Conservation (phyloP, 2,888 invertebrate genomes). For the Drosophila engyochracea region DNA sequence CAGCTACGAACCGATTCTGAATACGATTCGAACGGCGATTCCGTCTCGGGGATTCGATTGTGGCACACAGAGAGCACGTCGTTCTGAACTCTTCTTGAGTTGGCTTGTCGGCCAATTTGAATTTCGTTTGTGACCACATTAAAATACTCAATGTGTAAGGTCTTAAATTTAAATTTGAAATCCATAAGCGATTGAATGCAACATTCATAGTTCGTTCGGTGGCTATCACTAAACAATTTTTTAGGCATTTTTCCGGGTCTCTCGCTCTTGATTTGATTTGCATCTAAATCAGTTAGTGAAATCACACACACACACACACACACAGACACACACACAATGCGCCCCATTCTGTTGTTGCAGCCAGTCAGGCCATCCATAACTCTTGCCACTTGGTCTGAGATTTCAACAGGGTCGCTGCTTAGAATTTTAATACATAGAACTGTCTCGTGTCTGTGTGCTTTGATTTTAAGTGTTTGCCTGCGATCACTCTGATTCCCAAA, state of each 20-base stretch:
- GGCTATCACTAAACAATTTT: constrained; percentile 61
- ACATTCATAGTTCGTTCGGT: constrained; percentile 71
- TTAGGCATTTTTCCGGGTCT: constrained; percentile 46
- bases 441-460: constrained; percentile 49
- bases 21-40: constrained; percentile 9
- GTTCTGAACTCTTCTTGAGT: constrained; percentile 1
- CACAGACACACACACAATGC: constrained; percentile 24
- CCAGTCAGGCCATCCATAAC: constrained; percentile 61
- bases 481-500: constrained; percentile 62
- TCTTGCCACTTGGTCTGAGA: constrained; percentile 65
- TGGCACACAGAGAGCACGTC: constrained; percentile 34
- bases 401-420: constrained; percentile 64
- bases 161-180: constrained; percentile 83
- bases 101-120: constrained; percentile 64
- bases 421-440: constrained; percentile 69
- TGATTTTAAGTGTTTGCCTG: constrained; percentile 76
- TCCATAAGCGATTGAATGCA: constrained; percentile 80
- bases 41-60: constrained; percentile 24
- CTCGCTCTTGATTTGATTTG: constrained; percentile 75
- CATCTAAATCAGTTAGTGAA: constrained; percentile 78
- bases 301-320: constrained; percentile 48
- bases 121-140: constrained; percentile 79
- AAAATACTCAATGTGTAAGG: constrained; percentile 83
- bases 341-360: constrained; percentile 16
- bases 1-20: constrained; percentile 43